A percentile compares a stretch with the other conserved stretches of the same genome.
Conservation (phyloP, 1,140 invertebrate genomes). For the Fopius arisanus region DNA sequence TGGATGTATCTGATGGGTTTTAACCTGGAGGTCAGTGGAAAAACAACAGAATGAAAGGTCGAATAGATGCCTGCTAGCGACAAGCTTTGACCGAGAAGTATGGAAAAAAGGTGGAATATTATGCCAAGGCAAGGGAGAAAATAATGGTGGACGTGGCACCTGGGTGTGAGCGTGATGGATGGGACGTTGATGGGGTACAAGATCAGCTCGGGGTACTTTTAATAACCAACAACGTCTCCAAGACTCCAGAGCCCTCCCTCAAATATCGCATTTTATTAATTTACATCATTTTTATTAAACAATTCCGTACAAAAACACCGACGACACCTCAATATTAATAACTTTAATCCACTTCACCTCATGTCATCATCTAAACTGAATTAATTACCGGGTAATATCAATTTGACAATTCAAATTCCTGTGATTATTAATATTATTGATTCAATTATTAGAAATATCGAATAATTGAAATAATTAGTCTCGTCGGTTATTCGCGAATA, state of each 20-base stretch:
- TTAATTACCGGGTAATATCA: too few species aligned
- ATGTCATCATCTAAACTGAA: too few species aligned
- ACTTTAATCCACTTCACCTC: too few species aligned
- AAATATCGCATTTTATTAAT: neutral
- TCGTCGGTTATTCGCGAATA: too few species aligned
- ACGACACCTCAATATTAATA: too few species aligned
- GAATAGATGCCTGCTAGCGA: slow-evolving; percentile 15
- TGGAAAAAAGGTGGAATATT: neutral
- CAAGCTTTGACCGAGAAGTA: slow-evolving; percentile 13
- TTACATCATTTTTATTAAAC: neutral
- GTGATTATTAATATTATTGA: too few species aligned
- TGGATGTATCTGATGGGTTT: too few species aligned
- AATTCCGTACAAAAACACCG: neutral
- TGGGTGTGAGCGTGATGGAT: slow-evolving; percentile 38
- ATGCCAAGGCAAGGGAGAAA: neutral
- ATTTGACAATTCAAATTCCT: too few species aligned
- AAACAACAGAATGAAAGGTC: neutral
- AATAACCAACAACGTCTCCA: slow-evolving; percentile 10
- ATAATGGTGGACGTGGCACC: slow-evolving; percentile 31
- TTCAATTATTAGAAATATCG: too few species aligned
- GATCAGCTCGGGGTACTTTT: neutral
- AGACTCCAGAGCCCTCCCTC: neutral
- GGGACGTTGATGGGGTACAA: slow-evolving; percentile 23
- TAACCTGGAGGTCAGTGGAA: neutral
- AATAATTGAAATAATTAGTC: too few species aligned